Base-by-base conservation (phyloP, 2,797 vertebrate genomes). In the Channallabes apus region DNA sequence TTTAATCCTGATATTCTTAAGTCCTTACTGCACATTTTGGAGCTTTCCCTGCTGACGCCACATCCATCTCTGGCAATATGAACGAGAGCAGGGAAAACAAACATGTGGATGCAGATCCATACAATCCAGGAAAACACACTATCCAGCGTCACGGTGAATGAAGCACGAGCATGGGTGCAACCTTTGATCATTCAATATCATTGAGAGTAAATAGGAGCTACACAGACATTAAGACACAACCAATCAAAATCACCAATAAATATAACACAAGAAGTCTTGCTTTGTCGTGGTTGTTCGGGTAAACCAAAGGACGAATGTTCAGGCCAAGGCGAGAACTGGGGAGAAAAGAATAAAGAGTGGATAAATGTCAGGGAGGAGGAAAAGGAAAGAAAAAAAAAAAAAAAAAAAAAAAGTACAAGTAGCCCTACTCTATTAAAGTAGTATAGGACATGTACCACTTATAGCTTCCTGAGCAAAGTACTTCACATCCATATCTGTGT, bases 391-490 rank as follows among this genome's bases (percentile, higher is more conserved):
- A 17, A 7, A 17, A 11, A 27, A 4, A 0, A 17, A 7, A 17
- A 11, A 38, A 20, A 32, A 32, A 65, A 41, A 12, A 24, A 14
- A 56, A 22, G 24, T 24, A 54, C 1, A 62, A n/a, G 51, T 24
- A 68, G 32, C 62, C 18, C 6, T 18, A 18, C 75, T 59, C 14
- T 61, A 83, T 35, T 15, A n/a, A 1, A 9, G 46, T 35, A 27
- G 4, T 56, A 35, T 7, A 65, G 11, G 5, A 82, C 8, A 83
- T 95, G 54, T 90, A 97, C 97, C 97, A 91, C 95, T 96, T 91
- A 97, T 94, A 59, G 97, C 97, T 93, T 98, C 97, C 93, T 97
- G 96, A 89, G 97, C 97, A 89, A 98, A 98, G 91, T 97, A 98
- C 87, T 97, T 97, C 87, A 98, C 97, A 83, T 98, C 97, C 95